phyloP scores from a whole-genome alignment of 2,113 vertebrate genomes.

The Lophotis ruficrista region DNA sequence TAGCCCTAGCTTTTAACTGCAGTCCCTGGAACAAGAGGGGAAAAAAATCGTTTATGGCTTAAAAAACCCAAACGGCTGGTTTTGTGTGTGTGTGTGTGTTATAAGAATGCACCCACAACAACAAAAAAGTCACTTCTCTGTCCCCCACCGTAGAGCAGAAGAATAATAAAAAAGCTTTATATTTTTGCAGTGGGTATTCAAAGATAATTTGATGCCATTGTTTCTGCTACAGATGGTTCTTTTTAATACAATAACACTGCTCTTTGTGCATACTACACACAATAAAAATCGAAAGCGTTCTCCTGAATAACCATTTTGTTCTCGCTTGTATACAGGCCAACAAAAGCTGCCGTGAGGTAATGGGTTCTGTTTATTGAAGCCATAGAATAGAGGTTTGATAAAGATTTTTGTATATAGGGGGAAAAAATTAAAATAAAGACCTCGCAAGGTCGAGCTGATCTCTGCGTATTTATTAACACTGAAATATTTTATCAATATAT shows the following conservation, averaged over 20 bases:
- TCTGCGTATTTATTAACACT: conserved; percentile 70
- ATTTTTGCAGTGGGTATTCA: conserved; percentile 99
- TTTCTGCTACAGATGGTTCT: conserved; percentile 99
- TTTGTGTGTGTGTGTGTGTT: conserved; percentile 79
- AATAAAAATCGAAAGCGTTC: conserved; percentile 99
- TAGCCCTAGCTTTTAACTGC: conserved; percentile 84
- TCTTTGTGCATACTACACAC: conserved; percentile 99
- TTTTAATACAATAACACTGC: conserved; percentile 99
- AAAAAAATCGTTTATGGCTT: conserved; percentile 96
- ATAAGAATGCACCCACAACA: conserved; percentile 99
- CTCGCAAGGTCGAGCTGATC: conserved; percentile 88
- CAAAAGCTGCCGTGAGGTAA: conserved; percentile 99
- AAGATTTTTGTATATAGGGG: conserved; percentile 89
- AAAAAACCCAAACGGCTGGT: conserved; percentile 95
- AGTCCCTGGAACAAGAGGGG: conserved; percentile 88
- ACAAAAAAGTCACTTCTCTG: conserved; percentile 99
- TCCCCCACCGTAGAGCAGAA: conserved; percentile 94
- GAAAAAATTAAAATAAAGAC: conserved; percentile 79
- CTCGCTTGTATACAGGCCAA: conserved; percentile 98
- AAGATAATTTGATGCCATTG: conserved; percentile 99
- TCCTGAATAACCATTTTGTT: conserved; percentile 99
- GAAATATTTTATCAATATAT: conserved; percentile 79
- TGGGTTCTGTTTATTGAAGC: conserved; percentile 98
- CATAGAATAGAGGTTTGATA: conserved; percentile 98
- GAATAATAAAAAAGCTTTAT: conserved; percentile 96